Percentiles rank a stretch among this genome's conserved stretches.
Evolutionary conservation across 35 echinoderm and acorn worm species (phyloP).

Genomic region (Heliocidaris tuberculata): DNA sequence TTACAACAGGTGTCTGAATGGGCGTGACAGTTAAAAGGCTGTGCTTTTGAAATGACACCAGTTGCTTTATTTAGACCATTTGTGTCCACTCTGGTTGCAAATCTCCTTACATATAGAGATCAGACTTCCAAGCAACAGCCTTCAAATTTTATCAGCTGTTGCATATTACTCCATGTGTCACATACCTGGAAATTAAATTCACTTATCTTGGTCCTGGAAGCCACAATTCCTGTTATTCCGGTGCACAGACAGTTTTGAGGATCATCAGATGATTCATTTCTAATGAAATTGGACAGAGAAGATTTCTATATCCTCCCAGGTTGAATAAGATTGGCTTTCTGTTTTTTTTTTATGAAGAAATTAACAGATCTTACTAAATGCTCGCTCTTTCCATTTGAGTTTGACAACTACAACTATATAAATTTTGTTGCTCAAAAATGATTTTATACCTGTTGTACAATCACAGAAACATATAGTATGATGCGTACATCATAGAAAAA

Average conservation of each 20-base stretch:
- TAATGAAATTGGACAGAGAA: no score
- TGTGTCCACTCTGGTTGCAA: neutral
- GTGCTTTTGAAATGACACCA: constrained; percentile 1
- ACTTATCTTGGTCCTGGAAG: neutral
- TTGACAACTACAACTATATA: no score
- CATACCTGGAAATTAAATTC: neutral
- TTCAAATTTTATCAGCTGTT: neutral
- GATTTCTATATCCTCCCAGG: no score
- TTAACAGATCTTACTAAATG: no score
- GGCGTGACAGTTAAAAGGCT: neutral
- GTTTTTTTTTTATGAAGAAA: no score
- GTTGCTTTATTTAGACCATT: neutral
- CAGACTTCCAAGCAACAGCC: neutral
- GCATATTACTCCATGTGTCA: neutral
- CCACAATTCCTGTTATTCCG: neutral
- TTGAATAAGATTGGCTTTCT: no score
- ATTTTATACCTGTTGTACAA: no score
- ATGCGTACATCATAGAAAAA: no score
- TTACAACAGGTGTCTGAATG: constrained; percentile 2
- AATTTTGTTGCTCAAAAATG: no score
- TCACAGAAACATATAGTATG: no score
- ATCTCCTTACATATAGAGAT: neutral
- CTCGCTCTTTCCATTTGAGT: no score
- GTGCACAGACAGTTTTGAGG: neutral
- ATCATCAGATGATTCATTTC: neutral